These are phyloP conservation scores for Astyanax mexicanus DNA, from an alignment of 2,797 vertebrate species.

Conservation along the genomic window DNA sequence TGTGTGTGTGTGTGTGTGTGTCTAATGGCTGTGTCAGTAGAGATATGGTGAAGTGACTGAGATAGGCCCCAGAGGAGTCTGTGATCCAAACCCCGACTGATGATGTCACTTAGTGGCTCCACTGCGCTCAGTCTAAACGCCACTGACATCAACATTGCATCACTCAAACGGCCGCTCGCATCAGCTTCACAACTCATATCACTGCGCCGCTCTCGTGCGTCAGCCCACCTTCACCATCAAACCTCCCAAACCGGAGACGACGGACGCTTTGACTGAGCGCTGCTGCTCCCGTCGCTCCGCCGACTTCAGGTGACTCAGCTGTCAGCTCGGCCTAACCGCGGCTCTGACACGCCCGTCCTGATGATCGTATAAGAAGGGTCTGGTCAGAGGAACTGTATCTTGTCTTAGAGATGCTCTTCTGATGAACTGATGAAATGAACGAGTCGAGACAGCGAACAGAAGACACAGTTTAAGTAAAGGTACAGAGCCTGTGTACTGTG, in stretches of 20 bases:
- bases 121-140: constrained; percentile 40
- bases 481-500: not conserved
- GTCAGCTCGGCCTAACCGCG: not conserved
- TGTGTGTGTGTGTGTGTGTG: constrained; percentile 15
- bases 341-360: not conserved
- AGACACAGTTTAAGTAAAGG: not conserved
- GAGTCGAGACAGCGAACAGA: not conserved
- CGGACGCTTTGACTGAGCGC: constrained; percentile 36
- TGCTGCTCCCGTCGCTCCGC: constrained; percentile 23
- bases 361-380: not conserved
- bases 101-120: constrained; percentile 51
- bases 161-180: constrained; percentile 40
- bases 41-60: constrained; percentile 37
- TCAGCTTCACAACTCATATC: constrained; percentile 47
- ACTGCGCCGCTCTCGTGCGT: constrained; percentile 30
- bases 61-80: constrained; percentile 55
- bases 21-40: constrained; percentile 33
- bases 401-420: not conserved
- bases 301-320: constrained; percentile 11
- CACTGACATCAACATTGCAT: constrained; percentile 53
- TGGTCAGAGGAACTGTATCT: not conserved
- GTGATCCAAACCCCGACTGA: constrained; percentile 61
- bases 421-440: not conserved
- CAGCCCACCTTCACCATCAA: constrained; percentile 34
- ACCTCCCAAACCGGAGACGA: constrained; percentile 37